Evolutionary conservation across 2,113 vertebrate genomes (phyloP).

Genomic region (human): GRCh38 chr16:59144501-59145000

Average conservation of each 20-base stretch:
- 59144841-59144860: constrained; percentile 85
- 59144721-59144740: constrained; percentile 74
- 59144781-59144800: constrained; percentile 85
- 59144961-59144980: constrained; percentile 87
- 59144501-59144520: constrained; percentile 62
- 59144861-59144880: constrained; percentile 88
- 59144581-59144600: constrained; percentile 64
- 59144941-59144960: constrained; percentile 85
- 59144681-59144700: constrained; percentile 72
- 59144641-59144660: constrained; percentile 49
- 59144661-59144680: constrained; percentile 75
- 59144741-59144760: constrained; percentile 74
- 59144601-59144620: constrained; percentile 69
- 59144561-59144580: constrained; percentile 71
- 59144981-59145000: constrained; percentile 83
- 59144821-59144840: constrained; percentile 86
- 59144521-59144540: constrained; percentile 60
- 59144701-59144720: constrained; percentile 66
- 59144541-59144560: constrained; percentile 67
- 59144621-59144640: constrained; percentile 73
- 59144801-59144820: constrained; percentile 84
- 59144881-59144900: constrained; percentile 86
- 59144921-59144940: constrained; percentile 86
- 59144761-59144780: constrained; percentile 82
- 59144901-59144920: constrained; percentile 86